These are phyloP conservation scores for Orientallactaga sibirica DNA, from an alignment of 2,797 vertebrate genomes.

Conservation along the genomic window DNA sequence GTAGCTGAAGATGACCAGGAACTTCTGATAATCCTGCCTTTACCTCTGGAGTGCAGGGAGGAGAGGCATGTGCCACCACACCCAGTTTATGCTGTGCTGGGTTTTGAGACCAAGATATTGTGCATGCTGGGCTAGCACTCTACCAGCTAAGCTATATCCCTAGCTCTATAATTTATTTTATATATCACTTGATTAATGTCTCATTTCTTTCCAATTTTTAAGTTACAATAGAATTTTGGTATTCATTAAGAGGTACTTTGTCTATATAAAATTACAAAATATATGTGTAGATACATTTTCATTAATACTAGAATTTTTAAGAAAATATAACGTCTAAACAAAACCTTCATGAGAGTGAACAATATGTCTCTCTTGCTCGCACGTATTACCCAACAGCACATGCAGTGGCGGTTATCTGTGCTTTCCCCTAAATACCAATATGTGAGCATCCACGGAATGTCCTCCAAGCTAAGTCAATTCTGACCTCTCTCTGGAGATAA, in stretches of 20 bases:
- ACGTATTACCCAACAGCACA: background rate
- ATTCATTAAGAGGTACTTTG: background rate
- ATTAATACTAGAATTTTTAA: background rate
- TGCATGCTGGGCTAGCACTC: background rate
- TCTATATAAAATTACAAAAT: slow-evolving; percentile 42
- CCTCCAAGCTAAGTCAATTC: background rate
- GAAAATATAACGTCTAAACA: background rate
- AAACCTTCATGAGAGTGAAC: background rate
- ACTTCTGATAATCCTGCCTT: no score
- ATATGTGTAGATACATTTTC: background rate
- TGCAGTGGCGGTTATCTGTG: background rate
- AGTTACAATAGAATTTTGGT: slow-evolving; percentile 22
- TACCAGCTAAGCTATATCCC: background rate
- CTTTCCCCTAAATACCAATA: background rate
- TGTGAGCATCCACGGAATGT: background rate
- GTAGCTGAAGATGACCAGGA: no score
- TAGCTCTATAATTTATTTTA: background rate
- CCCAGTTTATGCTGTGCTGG: no score
- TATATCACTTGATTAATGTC: slow-evolving; percentile 23
- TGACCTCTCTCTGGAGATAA: background rate
- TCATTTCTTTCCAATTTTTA: slow-evolving; percentile 40
- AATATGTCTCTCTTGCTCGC: background rate
- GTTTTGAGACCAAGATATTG: no score
- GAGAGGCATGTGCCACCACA: no score
- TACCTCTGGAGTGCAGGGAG: no score